phyloP scores from a whole-genome alignment of 2,113 vertebrate species.

The Gasterosteus nipponicus region DNA sequence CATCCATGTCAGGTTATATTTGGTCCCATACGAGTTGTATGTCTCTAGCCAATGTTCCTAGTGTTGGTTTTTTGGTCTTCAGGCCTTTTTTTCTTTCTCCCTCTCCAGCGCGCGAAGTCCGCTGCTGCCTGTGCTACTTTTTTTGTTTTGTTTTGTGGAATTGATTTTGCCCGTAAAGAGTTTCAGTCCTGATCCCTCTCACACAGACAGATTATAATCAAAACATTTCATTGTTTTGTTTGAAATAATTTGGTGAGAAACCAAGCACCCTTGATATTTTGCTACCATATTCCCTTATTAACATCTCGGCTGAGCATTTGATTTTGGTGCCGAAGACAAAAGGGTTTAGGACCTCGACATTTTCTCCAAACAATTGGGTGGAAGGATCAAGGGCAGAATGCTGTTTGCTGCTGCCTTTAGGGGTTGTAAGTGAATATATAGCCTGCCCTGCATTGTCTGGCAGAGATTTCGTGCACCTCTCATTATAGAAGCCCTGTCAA shows the following conservation, averaged over 20 bases:
- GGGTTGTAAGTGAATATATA: conserved; percentile 78
- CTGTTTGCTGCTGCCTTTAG: conserved; percentile 73
- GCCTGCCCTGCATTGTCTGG: conserved; percentile 79
- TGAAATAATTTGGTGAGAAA: not conserved
- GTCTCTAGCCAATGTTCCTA: too few relatives aligned
- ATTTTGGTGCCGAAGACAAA: conserved; percentile 59
- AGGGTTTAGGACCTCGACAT: conserved; percentile 67
- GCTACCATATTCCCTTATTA: conserved; percentile 32
- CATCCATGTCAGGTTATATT: too few relatives aligned
- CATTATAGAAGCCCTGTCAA: conserved; percentile 76
- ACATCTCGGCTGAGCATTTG: conserved; percentile 39
- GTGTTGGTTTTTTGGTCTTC: too few relatives aligned
- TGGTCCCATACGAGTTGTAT: too few relatives aligned
- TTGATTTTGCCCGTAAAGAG: too few relatives aligned
- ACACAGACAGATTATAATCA: not conserved
- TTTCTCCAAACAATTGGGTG: conserved; percentile 74
- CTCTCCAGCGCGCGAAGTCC: too few relatives aligned
- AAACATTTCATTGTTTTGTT: not conserved
- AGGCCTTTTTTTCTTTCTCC: too few relatives aligned
- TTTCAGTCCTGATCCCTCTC: too few relatives aligned
- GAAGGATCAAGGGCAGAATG: conserved; percentile 74
- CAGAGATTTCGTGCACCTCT: conserved; percentile 66
- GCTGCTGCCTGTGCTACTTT: too few relatives aligned
- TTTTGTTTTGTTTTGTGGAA: too few relatives aligned
- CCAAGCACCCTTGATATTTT: conserved; percentile 5